Evolutionary conservation across 2,888 invertebrate genomes (phyloP).

Genomic region (Neoscelio sp.): DNA sequence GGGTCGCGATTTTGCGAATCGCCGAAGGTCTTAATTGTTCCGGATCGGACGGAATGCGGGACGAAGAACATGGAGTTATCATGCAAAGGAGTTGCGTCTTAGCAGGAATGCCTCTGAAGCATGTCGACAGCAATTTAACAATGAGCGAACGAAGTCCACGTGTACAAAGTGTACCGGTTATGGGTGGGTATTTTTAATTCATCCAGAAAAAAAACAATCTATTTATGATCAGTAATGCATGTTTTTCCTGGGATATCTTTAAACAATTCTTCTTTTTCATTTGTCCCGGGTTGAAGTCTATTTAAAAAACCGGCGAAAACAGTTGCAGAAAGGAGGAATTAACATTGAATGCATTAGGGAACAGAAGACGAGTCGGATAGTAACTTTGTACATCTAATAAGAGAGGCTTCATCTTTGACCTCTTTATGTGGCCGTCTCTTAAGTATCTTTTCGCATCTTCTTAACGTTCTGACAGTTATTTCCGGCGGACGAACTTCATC

Average conservation of each 20-base stretch:
- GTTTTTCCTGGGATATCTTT: too few species aligned
- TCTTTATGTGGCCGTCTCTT: conserved; percentile 9
- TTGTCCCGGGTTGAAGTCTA: too few species aligned
- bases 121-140: conserved; percentile 82
- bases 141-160: conserved; percentile 80
- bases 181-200: conserved; percentile 68
- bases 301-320: too few species aligned
- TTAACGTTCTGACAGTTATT: conserved; percentile 23
- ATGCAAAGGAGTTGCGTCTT: conserved; percentile 81
- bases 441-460: conserved; percentile 34
- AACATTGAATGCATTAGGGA: conserved; percentile 24
- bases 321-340: conserved; percentile 1
- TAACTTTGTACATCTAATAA: conserved; percentile 4
- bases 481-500: conserved; percentile 25
- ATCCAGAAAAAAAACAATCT: too few species aligned
- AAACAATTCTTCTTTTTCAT: too few species aligned
- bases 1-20: conserved; percentile 94
- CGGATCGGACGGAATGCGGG: conserved; percentile 76
- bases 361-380: not conserved
- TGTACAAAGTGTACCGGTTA: conserved; percentile 80
- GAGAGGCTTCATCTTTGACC: conserved; percentile 19
- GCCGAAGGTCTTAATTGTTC: conserved; percentile 94
- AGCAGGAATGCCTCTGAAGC: conserved; percentile 81
- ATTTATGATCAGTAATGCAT: too few species aligned
- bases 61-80: conserved; percentile 77